These are phyloP conservation scores for Pristionchus maxplancki DNA, from an alignment of 2,888 invertebrate genomes.

Conservation along the genomic window DNA sequence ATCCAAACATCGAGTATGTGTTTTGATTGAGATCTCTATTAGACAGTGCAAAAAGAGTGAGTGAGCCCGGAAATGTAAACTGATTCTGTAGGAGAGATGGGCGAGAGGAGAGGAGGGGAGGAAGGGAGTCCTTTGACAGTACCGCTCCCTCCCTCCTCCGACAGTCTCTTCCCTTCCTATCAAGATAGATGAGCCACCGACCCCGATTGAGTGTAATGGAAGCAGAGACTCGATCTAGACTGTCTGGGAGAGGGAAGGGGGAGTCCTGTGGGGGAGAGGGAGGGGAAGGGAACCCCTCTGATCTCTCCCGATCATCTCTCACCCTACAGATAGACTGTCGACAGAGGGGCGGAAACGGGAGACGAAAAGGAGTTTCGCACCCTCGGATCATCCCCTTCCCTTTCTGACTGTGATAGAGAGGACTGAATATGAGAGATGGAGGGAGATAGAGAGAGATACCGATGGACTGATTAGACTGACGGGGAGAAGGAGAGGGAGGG, in stretches of 20 bases:
- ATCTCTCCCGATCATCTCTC: conserved; percentile 12
- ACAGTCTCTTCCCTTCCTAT: not conserved
- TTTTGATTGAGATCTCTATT: not conserved
- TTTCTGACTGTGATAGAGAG: not conserved
- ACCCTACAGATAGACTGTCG: not conserved
- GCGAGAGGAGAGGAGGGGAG: not conserved
- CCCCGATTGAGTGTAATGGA: conserved; percentile 6
- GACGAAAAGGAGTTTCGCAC: not conserved
- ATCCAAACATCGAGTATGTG: conserved; percentile 1
- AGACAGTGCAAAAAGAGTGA: conserved; percentile 31
- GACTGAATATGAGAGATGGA: not conserved
- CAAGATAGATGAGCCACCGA: conserved; percentile 34
- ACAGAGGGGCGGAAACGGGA: not conserved
- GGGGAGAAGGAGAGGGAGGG: not conserved
- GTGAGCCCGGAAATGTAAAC: conserved; percentile 1
- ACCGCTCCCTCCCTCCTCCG: not conserved
- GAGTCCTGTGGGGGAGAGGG: not conserved
- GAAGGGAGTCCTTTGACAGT: conserved; percentile 1
- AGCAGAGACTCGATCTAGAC: conserved; percentile 7
- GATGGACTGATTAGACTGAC: conserved; percentile 29
- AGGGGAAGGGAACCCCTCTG: not conserved
- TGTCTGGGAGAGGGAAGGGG: not conserved
- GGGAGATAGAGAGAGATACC: conserved; percentile 10
- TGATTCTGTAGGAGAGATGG: not conserved
- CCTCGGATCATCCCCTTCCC: not conserved